Evolutionary conservation across 2,888 invertebrate species (phyloP).

Genomic region (Acrobasis suavella): DNA sequence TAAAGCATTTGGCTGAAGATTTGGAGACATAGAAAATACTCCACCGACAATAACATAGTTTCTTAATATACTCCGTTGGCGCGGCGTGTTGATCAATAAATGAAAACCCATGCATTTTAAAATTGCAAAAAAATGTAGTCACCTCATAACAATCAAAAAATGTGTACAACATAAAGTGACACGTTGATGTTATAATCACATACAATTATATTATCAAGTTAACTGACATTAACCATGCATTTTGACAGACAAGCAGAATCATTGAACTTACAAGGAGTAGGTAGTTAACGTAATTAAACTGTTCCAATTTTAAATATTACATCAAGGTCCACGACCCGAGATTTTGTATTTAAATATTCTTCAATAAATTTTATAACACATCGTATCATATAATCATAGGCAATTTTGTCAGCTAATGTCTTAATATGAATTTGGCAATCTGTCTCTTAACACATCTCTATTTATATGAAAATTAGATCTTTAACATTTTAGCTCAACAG

Average conservation of each 20-base stretch:
- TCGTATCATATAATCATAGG: conserved; percentile 10
- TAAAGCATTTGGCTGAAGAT: no score
- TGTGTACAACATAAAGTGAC: background rate
- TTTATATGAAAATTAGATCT: background rate
- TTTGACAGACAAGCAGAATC: conserved; percentile 7
- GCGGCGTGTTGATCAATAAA: no score
- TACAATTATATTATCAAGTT: conserved; percentile 13
- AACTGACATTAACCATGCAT: conserved; percentile 4
- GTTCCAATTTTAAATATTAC: conserved; percentile 1
- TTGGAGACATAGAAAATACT: no score
- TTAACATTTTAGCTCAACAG: background rate
- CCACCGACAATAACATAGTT: no score
- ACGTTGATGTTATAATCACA: conserved; percentile 11
- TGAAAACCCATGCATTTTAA: no score
- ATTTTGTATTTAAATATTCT: background rate
- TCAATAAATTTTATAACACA: background rate
- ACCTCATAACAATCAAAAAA: background rate
- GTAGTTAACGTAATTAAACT: conserved; percentile 8
- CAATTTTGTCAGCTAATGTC: conserved; percentile 7
- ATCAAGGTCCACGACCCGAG: background rate
- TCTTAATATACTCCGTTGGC: no score
- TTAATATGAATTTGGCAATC: conserved; percentile 7
- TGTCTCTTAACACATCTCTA: conserved; percentile 4
- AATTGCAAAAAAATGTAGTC: background rate
- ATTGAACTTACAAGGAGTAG: conserved; percentile 9